Percentiles rank a stretch among this genome's conserved stretches.
phyloP scores from a whole-genome alignment of 2,888 invertebrate genomes.

The Andricus quercusramuli region DNA sequence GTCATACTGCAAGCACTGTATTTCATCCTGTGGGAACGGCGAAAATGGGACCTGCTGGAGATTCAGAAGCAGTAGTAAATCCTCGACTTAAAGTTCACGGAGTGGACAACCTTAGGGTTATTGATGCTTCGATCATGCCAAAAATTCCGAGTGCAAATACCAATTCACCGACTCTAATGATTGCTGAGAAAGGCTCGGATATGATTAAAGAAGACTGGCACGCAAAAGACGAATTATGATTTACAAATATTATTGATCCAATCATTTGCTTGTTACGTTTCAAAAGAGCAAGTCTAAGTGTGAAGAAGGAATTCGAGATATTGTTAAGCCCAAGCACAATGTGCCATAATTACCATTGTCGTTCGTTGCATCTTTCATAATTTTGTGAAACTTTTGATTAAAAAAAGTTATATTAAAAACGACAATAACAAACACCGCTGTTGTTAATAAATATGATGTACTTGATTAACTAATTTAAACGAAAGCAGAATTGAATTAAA shows the following conservation, averaged over 20 bases:
- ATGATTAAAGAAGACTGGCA: constrained; percentile 82
- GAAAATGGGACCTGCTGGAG: constrained; percentile 82
- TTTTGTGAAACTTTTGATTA: too few species aligned
- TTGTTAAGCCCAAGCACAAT: too few species aligned
- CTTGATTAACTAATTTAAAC: too few species aligned
- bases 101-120: constrained; percentile 80
- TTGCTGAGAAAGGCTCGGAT: constrained; percentile 84
- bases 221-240: constrained; percentile 65
- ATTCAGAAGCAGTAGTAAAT: constrained; percentile 80
- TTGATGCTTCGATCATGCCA: constrained; percentile 86
- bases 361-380: too few species aligned
- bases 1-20: constrained; percentile 81
- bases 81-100: constrained; percentile 81
- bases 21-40: constrained; percentile 83
- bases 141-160: constrained; percentile 83
- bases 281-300: too few species aligned
- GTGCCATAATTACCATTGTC: too few species aligned
- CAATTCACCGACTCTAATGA: constrained; percentile 83
- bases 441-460: too few species aligned
- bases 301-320: too few species aligned
- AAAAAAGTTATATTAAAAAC: too few species aligned
- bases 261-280: too few species aligned
- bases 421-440: too few species aligned
- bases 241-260: not conserved
- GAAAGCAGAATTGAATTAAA: too few species aligned